Evolutionary conservation across 2,888 invertebrate genomes (phyloP).

Genomic region (Drepanosiphum platanoidis): DNA sequence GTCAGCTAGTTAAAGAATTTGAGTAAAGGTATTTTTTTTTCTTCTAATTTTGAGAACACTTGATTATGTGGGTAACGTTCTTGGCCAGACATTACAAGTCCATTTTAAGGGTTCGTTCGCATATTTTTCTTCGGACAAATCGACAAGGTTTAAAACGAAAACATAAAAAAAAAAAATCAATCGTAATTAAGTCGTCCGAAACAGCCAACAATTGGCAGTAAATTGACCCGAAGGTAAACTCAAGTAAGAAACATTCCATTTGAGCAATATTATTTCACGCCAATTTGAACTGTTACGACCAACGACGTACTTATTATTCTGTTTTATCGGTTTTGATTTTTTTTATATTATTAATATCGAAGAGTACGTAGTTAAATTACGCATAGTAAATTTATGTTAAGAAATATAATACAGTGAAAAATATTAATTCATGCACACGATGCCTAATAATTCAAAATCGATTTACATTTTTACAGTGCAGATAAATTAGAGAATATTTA

Average conservation of each 20-base stretch:
- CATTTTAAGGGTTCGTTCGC: conserved; percentile 20
- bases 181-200: conserved; percentile 47
- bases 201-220: conserved; percentile 32
- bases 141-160: neutral
- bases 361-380: too few species aligned
- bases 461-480: too few species aligned
- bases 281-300: conserved; percentile 19
- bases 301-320: too few species aligned
- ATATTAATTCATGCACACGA: too few species aligned
- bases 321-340: too few species aligned
- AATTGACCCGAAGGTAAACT: neutral
- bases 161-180: conserved; percentile 9
- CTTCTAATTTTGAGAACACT: conserved; percentile 25
- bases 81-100: neutral
- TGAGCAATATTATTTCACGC: conserved; percentile 39
- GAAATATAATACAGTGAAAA: too few species aligned
- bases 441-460: too few species aligned
- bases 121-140: conserved; percentile 12
- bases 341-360: too few species aligned
- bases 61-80: conserved; percentile 16
- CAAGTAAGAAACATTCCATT: conserved; percentile 25
- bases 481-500: too few species aligned
- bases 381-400: too few species aligned
- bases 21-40: conserved; percentile 21
- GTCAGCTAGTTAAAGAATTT: conserved; percentile 56